Base-by-base conservation (phyloP, 2,113 vertebrate species). In the Machaerirhynchus nigripectus region DNA sequence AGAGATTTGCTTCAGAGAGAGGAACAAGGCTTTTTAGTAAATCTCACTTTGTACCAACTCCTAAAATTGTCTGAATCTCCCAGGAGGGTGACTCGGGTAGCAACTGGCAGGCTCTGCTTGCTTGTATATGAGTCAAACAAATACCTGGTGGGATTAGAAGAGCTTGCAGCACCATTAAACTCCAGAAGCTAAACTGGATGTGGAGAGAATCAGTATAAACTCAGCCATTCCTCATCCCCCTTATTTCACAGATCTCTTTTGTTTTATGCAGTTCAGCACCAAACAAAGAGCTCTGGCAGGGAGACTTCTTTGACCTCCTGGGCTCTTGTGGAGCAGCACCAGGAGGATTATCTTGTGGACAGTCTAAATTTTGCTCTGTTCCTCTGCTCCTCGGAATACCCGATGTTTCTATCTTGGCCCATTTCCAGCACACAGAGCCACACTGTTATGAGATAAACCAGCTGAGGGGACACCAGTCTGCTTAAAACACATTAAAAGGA, bases 401-500 rank as follows among this genome's bases (percentile, higher is more conserved):
- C 86, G 68, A 73, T 90, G 84, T 93, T 95, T 84, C 64, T 85
- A 0, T 64, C 64, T 81, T 95, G 86, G 90, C 87, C 49, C 24
- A 33, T 92, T 95, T 90, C 87, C 92, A 96, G n/a, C 78, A 78
- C 26, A 44, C 50, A 75, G 68, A 73, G 74, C 53, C 57, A 73
- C 53, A 61, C 13, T 53, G 11, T n/a, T n/a, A 13, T 53, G 79
- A 95, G 87, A 96, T 87, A 90, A 95, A 88, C 15, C 55, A 84
- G 42, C 64, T 77, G 59, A 90, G 74, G 79, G 59, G 47, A 77
- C 47, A 65, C 30, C 30, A 59, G 59, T 33, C 55, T 6, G 17
- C 67, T 94, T 90, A 86, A 83, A 95, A 92, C 77, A 87, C 69
- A 69, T 87, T 89, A 39, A 64, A 93, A 90, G 44, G 47, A 60